Base-by-base conservation (phyloP, 2,797 vertebrate species). In the Brachyrhaphis roseni region DNA sequence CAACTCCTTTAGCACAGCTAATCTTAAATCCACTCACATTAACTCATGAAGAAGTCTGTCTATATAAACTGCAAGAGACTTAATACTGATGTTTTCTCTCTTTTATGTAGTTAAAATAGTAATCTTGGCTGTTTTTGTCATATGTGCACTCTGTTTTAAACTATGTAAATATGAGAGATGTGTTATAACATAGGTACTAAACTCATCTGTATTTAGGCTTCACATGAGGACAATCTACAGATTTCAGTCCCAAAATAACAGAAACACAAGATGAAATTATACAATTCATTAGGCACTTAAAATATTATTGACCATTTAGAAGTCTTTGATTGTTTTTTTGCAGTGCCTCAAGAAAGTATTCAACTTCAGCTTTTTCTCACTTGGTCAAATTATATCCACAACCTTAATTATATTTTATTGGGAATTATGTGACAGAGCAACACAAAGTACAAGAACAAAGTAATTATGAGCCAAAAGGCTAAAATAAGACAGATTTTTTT, bases 171-270 rank as follows among this genome's bases (percentile, higher is more conserved):
- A 34, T 31, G 45, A 15, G 53, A 75, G 82, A 70, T 16, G 64
- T 90, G 90, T 90, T 89, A 93, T 91, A 92, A 93, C 81, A 76
- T 80, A 75, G 83, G 78, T 85, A 85, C 85, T 90, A 88, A 81
- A 85, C 89, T 82, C 82, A 87, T 90, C 90, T 90, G 86, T 90
- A 89, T 90, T 93, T 92, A 90, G 86, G 81, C 59, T 88, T 84
- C 86, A 88, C 87, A 87, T 90, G 88, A 85, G 86, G 59, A 72
- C 86, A 78, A 89, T 84, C 28, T 12, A 79, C 72, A 78, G 80
- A 72, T 88, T 90, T 90, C 72, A 79, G n/a, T 28, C n/a, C 55
- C 55, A 57, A 34, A 62, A 62, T 0, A 62, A 62, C 31, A 34
- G 12, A 62, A 34, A 62, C 57, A 62, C 59, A 62, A 62, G 13